These are phyloP conservation scores for Muntiacus reevesi DNA, from an alignment of 2,113 vertebrate genomes.

Conservation along the genomic window DNA sequence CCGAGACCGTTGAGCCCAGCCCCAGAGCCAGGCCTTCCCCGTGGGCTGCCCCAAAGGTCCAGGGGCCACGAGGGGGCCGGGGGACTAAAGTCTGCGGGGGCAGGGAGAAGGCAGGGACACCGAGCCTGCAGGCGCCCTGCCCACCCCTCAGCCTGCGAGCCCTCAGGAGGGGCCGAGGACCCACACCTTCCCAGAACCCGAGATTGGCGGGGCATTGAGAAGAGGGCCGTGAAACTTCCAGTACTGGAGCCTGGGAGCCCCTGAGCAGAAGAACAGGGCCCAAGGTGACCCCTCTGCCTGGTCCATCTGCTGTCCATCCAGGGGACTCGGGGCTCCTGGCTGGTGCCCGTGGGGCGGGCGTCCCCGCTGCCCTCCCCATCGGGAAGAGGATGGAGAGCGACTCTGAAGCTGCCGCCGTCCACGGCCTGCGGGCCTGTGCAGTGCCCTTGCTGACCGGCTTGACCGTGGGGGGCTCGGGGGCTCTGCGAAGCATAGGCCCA, in stretches of 20 bases:
- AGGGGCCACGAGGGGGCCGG: rapidly evolving
- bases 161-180: background rate
- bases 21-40: background rate
- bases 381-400: background rate
- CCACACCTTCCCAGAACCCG: rapidly evolving
- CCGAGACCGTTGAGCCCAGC: background rate
- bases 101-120: rapidly evolving
- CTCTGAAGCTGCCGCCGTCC: background rate
- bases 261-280: background rate
- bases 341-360: background rate
- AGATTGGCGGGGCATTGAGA: too few relatives aligned
- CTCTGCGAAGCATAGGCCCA: background rate
- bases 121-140: background rate
- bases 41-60: background rate
- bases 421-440: rapidly evolving
- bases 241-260: background rate
- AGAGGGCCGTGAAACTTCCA: background rate
- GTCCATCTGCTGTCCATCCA: background rate
- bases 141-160: rapidly evolving
- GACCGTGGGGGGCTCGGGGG: background rate
- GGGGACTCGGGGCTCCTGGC: background rate
- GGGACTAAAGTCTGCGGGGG: too few relatives aligned
- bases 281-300: background rate
- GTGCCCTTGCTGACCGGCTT: background rate
- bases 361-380: slow-evolving; percentile 25